These are phyloP conservation scores for Xanthia icteritia DNA, from an alignment of 2,888 invertebrate genomes.

Conservation along the genomic window DNA sequence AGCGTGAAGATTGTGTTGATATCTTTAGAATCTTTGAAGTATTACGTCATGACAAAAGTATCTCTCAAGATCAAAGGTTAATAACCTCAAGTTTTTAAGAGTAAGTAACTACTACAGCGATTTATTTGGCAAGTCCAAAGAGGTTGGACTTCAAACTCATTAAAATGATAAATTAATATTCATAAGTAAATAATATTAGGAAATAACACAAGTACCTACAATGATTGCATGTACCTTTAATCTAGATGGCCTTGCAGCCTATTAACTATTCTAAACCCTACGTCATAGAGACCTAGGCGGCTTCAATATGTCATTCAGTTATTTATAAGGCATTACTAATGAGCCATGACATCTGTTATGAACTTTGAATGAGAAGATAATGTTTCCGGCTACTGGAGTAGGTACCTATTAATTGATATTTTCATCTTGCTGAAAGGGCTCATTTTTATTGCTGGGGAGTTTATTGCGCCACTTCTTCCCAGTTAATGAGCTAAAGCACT, in stretches of 20 bases:
- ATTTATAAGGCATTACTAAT: slow-evolving; percentile 31
- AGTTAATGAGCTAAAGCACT: not conserved
- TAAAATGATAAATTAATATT: not conserved
- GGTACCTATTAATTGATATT: not conserved
- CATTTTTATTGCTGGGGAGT: not conserved
- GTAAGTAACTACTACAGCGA: not conserved
- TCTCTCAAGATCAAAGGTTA: slow-evolving; percentile 34
- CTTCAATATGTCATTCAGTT: slow-evolving; percentile 24
- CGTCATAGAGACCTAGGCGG: slow-evolving; percentile 12
- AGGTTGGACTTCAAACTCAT: slow-evolving; percentile 27
- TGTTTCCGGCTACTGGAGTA: slow-evolving; percentile 3
- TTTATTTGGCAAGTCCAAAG: not conserved
- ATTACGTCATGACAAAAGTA: slow-evolving; percentile 5
- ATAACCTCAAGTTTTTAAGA: slow-evolving; percentile 9
- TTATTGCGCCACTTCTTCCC: not conserved
- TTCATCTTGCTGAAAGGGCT: not conserved
- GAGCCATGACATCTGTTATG: slow-evolving; percentile 7
- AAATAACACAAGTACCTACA: not conserved
- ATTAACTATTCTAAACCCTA: slow-evolving; percentile 5
- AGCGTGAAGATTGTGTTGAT: slow-evolving; percentile 6
- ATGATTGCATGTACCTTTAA: not conserved
- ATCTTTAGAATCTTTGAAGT: slow-evolving; percentile 13
- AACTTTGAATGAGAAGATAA: slow-evolving; percentile 23
- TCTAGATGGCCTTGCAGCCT: slow-evolving; percentile 29
- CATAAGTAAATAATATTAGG: not conserved